These are phyloP conservation scores for Coendou prehensilis DNA, from an alignment of 2,797 vertebrate species.

Conservation along the genomic window DNA sequence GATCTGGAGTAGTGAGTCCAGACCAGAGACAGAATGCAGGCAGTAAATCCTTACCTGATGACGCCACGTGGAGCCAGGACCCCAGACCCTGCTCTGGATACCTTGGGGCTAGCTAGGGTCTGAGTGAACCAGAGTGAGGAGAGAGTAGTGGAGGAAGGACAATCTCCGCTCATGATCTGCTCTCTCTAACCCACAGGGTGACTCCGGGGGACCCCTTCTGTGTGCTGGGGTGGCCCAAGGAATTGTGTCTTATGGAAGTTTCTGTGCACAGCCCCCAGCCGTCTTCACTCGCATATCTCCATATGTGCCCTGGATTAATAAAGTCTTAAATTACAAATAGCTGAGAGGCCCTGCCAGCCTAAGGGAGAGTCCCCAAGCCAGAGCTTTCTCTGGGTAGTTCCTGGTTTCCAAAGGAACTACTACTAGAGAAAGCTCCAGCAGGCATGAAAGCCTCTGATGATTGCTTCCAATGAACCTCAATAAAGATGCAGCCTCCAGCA, in stretches of 20 bases:
- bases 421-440: not conserved
- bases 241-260: not conserved
- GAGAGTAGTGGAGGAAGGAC: not conserved
- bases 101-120: not conserved
- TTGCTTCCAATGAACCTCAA: not conserved
- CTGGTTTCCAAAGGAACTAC: not conserved
- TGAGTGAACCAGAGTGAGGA: not conserved
- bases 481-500: constrained; percentile 21
- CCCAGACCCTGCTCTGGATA: not conserved
- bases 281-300: constrained; percentile 56
- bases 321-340: not conserved
- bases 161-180: not conserved
- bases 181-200: constrained; percentile 53
- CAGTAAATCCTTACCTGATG: not conserved
- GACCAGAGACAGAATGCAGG: not conserved
- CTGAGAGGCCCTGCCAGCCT: not conserved
- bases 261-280: not conserved
- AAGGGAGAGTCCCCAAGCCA: not conserved
- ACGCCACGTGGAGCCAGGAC: not conserved
- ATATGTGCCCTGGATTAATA: constrained; percentile 64
- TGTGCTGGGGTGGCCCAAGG: constrained; percentile 65
- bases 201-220: constrained; percentile 65
- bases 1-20: not conserved
- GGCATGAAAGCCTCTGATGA: not conserved
- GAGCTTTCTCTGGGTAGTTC: not conserved